Evolutionary conservation across 1,140 invertebrate species (phyloP).

Genomic region (Oscheius sp.): DNA sequence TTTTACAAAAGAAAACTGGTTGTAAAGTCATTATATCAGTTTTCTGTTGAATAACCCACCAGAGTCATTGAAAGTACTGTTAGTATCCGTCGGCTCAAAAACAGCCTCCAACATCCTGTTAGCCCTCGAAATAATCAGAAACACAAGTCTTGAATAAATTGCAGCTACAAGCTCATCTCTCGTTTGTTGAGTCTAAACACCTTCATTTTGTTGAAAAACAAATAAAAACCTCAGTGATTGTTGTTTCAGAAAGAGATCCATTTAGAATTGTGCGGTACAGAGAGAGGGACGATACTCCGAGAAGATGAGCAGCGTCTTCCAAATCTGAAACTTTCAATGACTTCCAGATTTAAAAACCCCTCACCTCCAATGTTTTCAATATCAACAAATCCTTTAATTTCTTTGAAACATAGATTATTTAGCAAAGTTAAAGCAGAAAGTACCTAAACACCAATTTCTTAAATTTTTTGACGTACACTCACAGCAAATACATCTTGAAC

Average conservation of each 20-base stretch:
- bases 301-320: constrained; percentile 18
- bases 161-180: constrained; percentile 21
- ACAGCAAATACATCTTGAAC: constrained; percentile 19
- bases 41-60: neutral
- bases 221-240: neutral
- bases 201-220: neutral
- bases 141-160: constrained; percentile 6
- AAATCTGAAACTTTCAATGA: constrained; percentile 5
- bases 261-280: constrained; percentile 16
- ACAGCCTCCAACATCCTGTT: constrained; percentile 5
- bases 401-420: constrained; percentile 28
- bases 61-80: neutral
- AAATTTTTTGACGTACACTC: neutral
- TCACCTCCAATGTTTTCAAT: constrained; percentile 29
- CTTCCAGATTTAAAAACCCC: neutral
- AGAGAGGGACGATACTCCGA: constrained; percentile 17
- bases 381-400: constrained; percentile 5
- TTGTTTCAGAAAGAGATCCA: constrained; percentile 3
- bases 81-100: neutral
- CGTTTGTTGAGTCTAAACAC: constrained; percentile 7
- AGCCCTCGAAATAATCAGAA: constrained; percentile 8
- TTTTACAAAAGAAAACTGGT: too few relatives aligned
- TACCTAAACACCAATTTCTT: neutral
- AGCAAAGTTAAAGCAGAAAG: constrained; percentile 24
- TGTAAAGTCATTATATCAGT: too few relatives aligned